These are phyloP conservation scores for Petrolisthes manimaculis DNA, from an alignment of 2,888 invertebrate species.

Conservation along the genomic window DNA sequence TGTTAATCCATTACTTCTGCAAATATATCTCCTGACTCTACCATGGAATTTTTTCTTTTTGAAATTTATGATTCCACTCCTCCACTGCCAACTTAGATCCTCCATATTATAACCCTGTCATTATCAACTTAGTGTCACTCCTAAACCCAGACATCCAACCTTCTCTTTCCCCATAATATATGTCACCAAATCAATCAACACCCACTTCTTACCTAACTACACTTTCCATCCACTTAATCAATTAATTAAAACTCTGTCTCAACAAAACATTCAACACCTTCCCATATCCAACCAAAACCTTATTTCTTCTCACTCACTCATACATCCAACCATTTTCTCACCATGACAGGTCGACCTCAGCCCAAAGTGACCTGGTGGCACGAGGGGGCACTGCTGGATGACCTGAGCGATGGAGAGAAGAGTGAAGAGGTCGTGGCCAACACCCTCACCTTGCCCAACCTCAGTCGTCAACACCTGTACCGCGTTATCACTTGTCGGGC, in stretches of 20 bases:
- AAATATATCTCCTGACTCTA: no score
- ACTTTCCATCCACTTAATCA: background rate
- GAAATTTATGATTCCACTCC: no score
- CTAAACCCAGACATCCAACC: no score
- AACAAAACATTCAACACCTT: background rate
- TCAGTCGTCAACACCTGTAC: slow-evolving; percentile 55
- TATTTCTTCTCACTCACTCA: background rate
- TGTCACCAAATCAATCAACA: no score
- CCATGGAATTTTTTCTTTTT: no score
- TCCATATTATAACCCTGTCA: no score
- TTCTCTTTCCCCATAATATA: no score
- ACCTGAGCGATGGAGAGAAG: slow-evolving; percentile 53
- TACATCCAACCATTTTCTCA: background rate
- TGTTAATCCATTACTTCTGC: no score
- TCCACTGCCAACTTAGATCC: no score
- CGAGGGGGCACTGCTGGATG: slow-evolving; percentile 62
- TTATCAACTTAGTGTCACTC: no score
- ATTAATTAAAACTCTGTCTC: background rate
- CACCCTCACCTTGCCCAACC: slow-evolving; percentile 53
- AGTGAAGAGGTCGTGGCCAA: slow-evolving; percentile 44
- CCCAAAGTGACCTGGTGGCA: slow-evolving; percentile 66
- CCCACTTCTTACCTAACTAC: background rate
- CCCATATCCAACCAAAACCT: background rate
- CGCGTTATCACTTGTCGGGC: slow-evolving; percentile 60
- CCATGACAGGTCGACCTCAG: slow-evolving; percentile 26